These are phyloP conservation scores for Limnothrissa miodon DNA, from an alignment of 2,113 vertebrate species.

Conservation along the genomic window DNA sequence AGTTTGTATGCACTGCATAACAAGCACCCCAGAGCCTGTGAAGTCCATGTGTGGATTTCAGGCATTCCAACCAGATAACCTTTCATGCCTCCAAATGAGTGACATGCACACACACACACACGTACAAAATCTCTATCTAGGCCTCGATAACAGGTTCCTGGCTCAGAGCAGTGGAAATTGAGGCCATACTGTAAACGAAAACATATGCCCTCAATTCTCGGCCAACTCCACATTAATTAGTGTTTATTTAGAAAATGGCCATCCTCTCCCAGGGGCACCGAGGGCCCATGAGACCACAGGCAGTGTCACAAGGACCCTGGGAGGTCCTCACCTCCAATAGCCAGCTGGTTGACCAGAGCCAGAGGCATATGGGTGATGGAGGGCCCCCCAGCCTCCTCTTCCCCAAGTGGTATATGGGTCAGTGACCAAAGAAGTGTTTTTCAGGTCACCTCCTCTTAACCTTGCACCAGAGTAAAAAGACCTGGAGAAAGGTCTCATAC, in stretches of 20 bases:
- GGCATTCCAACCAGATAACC: slow-evolving; percentile 29
- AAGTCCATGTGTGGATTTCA: slow-evolving; percentile 12
- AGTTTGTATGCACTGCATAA: too few species aligned
- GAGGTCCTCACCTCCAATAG: background rate
- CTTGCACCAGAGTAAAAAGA: background rate
- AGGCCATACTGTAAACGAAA: slow-evolving; percentile 28
- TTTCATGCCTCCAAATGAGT: slow-evolving; percentile 17
- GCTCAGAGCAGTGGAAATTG: slow-evolving; percentile 32
- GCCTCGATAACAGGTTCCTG: slow-evolving; percentile 37
- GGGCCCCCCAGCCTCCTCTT: background rate
- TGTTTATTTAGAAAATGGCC: slow-evolving; percentile 45
- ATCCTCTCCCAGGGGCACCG: background rate
- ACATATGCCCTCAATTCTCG: slow-evolving; percentile 36
- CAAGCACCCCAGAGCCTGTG: background rate
- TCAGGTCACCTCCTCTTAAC: slow-evolving; percentile 9
- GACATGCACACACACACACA: slow-evolving; percentile 12
- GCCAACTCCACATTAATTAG: slow-evolving; percentile 40
- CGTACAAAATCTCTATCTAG: background rate
- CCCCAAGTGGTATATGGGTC: slow-evolving; percentile 1
- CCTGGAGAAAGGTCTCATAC: background rate
- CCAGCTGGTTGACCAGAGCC: background rate
- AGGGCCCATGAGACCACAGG: background rate
- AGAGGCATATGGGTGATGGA: background rate
- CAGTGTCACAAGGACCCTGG: background rate
- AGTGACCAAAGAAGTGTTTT: slow-evolving; percentile 6